Percentiles rank a stretch among this genome's conserved stretches.
Evolutionary conservation across 1,140 invertebrate species (phyloP).

Genomic region (Papilio machaon): DNA sequence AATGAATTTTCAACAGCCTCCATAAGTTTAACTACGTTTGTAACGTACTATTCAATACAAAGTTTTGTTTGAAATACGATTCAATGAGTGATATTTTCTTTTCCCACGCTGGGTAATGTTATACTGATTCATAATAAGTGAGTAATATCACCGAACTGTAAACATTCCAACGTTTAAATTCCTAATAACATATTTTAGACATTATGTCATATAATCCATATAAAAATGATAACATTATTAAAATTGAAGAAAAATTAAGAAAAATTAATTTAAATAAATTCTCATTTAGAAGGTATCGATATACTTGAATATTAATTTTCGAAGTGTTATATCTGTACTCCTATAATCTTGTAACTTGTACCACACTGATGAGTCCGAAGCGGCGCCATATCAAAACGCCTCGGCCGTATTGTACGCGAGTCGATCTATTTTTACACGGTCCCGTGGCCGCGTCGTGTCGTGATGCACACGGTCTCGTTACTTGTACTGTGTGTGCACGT

Average conservation of each 20-base stretch:
- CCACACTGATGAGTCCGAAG: slow-evolving; percentile 31
- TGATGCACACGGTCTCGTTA: neutral
- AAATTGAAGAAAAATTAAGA: neutral
- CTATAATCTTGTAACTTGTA: slow-evolving; percentile 40
- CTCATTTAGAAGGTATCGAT: too few relatives aligned
- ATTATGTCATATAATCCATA: neutral
- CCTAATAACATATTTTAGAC: neutral
- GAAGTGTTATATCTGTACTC: neutral
- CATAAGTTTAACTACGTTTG: neutral
- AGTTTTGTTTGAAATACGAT: neutral
- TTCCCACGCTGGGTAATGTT: neutral
- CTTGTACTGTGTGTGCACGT: neutral
- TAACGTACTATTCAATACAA: neutral
- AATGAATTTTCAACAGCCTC: neutral
- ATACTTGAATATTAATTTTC: too few relatives aligned
- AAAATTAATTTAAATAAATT: too few relatives aligned
- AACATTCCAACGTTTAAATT: slow-evolving; percentile 24
- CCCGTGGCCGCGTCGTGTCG: slow-evolving; percentile 42
- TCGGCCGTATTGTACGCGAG: slow-evolving; percentile 42
- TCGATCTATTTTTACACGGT: slow-evolving; percentile 51
- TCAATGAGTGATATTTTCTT: neutral
- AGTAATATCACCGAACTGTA: neutral
- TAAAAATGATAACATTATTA: too few relatives aligned
- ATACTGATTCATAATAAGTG: neutral
- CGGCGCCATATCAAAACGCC: slow-evolving; percentile 45